phyloP scores from a whole-genome alignment of 2,113 vertebrate genomes.

The Corydoras sp. region DNA sequence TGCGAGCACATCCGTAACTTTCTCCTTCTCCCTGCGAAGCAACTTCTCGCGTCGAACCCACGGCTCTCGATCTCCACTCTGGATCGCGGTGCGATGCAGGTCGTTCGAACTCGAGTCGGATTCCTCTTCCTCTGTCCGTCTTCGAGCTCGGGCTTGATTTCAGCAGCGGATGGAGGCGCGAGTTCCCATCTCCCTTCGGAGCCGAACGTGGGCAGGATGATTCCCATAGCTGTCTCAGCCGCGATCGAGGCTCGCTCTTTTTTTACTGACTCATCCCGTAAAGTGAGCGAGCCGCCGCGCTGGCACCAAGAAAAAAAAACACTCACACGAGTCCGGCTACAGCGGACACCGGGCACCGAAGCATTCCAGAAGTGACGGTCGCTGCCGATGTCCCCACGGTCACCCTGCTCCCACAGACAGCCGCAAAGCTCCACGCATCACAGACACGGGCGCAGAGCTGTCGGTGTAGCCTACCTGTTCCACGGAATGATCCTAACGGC shows the following conservation, averaged over 20 bases:
- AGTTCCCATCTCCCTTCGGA: background rate
- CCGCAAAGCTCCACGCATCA: background rate
- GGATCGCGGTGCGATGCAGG: background rate
- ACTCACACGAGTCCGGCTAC: too few relatives aligned
- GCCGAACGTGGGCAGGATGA: background rate
- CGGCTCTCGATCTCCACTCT: background rate
- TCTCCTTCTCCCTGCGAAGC: slow-evolving; percentile 44
- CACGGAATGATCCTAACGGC: background rate
- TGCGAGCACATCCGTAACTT: slow-evolving; percentile 71
- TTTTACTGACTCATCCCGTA: background rate
- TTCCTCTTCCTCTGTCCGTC: background rate
- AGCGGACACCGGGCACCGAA: too few relatives aligned
- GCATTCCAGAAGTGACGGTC: too few relatives aligned
- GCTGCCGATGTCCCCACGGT: too few relatives aligned
- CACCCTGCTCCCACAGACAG: too few relatives aligned
- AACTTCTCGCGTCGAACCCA: background rate
- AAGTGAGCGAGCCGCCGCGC: too few relatives aligned
- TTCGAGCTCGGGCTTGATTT: background rate
- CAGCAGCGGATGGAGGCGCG: too few relatives aligned
- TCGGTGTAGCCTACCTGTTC: background rate
- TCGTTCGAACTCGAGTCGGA: too few relatives aligned
- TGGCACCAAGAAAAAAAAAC: too few relatives aligned
- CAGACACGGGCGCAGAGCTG: too few relatives aligned
- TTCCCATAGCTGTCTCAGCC: background rate
- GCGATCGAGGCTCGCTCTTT: background rate